A percentile compares a stretch with the other conserved stretches of the same genome.
Conservation (phyloP, 2,797 vertebrate species). For the Gymnodraco acuticeps region DNA sequence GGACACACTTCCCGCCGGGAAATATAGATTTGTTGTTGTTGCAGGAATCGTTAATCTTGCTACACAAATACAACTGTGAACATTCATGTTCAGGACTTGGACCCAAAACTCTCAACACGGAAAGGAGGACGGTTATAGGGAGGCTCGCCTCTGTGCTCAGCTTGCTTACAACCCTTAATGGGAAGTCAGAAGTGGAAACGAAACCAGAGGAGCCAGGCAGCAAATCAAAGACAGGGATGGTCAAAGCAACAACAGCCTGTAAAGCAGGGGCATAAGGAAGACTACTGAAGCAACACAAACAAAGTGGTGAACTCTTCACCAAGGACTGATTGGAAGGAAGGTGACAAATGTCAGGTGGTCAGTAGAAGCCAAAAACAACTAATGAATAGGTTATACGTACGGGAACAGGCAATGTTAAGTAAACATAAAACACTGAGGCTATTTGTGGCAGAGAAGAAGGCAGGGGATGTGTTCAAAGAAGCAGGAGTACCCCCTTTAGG, state of each 20-base stretch:
- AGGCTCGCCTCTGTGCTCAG: constrained; percentile 6
- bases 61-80: not conserved
- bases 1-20: constrained; percentile 13
- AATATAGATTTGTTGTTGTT: not conserved
- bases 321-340: constrained; percentile 19
- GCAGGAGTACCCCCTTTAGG: not conserved
- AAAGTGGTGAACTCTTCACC: constrained; percentile 12
- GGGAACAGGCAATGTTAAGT: not conserved
- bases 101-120: not conserved
- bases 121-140: constrained; percentile 4
- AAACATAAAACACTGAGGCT: not conserved
- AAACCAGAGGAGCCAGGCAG: constrained; percentile 3
- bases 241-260: constrained; percentile 18
- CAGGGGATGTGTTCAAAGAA: not conserved
- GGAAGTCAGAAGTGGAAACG: constrained; percentile 28
- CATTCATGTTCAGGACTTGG: not conserved
- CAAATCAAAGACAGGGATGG: constrained; percentile 37
- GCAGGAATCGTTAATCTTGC: constrained; percentile 34
- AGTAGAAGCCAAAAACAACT: constrained; percentile 7
- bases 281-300: constrained; percentile 7
- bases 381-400: constrained; percentile 5
- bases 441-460: not conserved
- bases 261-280: constrained; percentile 16
- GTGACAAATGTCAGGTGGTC: constrained; percentile 7
- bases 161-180: constrained; percentile 16